Evolutionary conservation across 2,113 vertebrate species (phyloP).

Genomic region (Sakesphorus luctuosus): DNA sequence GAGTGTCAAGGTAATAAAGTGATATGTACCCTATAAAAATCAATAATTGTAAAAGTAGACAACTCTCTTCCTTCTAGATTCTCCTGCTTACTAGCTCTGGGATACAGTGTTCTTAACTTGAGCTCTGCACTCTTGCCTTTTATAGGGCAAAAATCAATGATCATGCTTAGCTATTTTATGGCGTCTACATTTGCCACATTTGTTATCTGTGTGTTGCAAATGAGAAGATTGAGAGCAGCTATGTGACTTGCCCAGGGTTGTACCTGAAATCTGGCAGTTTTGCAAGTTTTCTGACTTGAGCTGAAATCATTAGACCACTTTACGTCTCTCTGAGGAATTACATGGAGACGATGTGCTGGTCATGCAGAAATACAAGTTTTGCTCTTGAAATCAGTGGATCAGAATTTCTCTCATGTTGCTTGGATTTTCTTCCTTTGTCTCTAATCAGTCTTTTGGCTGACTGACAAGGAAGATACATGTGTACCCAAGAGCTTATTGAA

Average conservation of each 20-base stretch:
- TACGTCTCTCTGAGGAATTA: neutral
- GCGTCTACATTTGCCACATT: neutral
- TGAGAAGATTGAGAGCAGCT: neutral
- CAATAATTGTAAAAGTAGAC: neutral
- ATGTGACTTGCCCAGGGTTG: neutral
- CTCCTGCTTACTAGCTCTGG: neutral
- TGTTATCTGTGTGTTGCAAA: neutral
- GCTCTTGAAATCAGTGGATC: neutral
- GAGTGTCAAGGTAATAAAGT: neutral
- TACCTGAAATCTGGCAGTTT: neutral
- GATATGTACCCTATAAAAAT: neutral
- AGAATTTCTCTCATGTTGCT: neutral
- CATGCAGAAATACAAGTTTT: neutral
- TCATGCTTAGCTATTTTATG: neutral
- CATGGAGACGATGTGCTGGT: rapidly evolving
- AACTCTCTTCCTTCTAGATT: neutral
- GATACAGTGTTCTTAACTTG: neutral
- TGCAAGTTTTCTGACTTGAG: neutral
- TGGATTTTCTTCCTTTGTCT: neutral
- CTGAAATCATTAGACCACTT: neutral
- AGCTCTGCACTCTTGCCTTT: neutral
- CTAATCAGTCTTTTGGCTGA: neutral
- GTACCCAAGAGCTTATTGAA: neutral
- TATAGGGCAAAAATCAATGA: neutral
- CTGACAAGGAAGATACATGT: neutral